Base-by-base conservation (phyloP, 1,140 invertebrate genomes). In the Heterodera schachtii region DNA sequence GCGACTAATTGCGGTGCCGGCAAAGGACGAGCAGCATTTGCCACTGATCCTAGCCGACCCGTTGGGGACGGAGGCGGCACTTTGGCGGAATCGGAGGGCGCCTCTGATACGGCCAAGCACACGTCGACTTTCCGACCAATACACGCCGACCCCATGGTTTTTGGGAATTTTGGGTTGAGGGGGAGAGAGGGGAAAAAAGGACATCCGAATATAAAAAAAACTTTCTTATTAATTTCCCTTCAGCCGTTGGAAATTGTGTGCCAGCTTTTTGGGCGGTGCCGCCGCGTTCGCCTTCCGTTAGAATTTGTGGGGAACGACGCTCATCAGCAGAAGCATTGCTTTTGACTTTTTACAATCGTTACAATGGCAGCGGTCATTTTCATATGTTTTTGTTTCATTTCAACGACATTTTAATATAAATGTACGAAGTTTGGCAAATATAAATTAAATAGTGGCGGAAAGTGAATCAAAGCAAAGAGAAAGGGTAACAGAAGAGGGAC, bases 161-260 rank as follows among this genome's bases (percentile, higher is more conserved):
- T 31, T 31, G 31, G 31, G 31, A 1, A 31, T 31, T 31, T 31
- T 31, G 31, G 31, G 31, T 31, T 31, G 49, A 52, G 49, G 49
- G 49, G 49, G 6, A 52, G 49, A 11, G 49, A 11, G 49, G 49
- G 49, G 49, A 6, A 8, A 8, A 6, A 52, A 52, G 6, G 6
- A 11, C 6, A 52, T 6, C 6, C 6, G 49, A 8, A 52, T 0
- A 0, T 1, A 1, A 8, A 52, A 52, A 11, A 52, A 52, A 52
- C 11, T 1, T 52, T 52, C 2, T 52, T 1, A 64, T 64, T 64
- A 3, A 19, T 31, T 69, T 78, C 49, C 31, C 13, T 78, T 66
- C n/a, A 69, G 46, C 49, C 66, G 77, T 2, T 78, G 77, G 77
- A 78, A 78, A 47, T 64, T 78, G 66, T 78, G 77, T 21, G 77